These are phyloP conservation scores for Acipenser oxyrinchus DNA, from an alignment of 2,797 vertebrate species.

Conservation along the genomic window DNA sequence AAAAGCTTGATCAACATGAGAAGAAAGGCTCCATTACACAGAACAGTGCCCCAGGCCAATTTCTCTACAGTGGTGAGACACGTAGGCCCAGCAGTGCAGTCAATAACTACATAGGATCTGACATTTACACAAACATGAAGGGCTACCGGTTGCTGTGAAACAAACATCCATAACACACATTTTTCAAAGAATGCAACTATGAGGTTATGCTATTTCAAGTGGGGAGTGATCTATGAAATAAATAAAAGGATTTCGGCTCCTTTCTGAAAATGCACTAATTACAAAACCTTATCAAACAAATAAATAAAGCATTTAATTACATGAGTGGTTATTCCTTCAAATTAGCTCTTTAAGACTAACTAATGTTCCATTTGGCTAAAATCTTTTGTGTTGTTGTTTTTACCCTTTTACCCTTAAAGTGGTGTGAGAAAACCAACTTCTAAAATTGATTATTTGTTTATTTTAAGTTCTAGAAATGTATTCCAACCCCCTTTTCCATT, in stretches of 20 bases:
- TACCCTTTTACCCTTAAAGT: too few species aligned
- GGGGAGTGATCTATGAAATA: background rate
- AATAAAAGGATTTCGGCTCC: background rate
- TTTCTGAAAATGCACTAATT: background rate
- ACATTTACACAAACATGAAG: conserved; percentile 44
- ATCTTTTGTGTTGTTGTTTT: too few species aligned
- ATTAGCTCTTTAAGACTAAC: too few species aligned
- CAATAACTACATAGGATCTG: conserved; percentile 40
- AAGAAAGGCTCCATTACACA: conserved; percentile 41
- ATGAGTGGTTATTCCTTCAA: too few species aligned
- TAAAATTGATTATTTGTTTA: conserved; percentile 1
- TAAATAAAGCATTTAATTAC: too few species aligned
- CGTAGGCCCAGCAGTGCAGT: conserved; percentile 24
- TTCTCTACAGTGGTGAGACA: conserved; percentile 27
- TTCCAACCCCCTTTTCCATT: conserved; percentile 33
- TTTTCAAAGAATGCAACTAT: conserved; percentile 25
- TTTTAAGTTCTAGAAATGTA: conserved; percentile 34
- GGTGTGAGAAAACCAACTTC: too few species aligned
- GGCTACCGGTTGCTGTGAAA: conserved; percentile 37
- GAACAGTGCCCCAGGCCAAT: conserved; percentile 30
- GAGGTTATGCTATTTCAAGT: conserved; percentile 7
- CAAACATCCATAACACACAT: conserved; percentile 35
- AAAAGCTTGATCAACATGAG: conserved; percentile 30
- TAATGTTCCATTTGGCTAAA: too few species aligned
- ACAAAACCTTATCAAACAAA: too few species aligned